Evolutionary conservation across 2,888 invertebrate genomes (phyloP).

Genomic region (Acronicta alni): DNA sequence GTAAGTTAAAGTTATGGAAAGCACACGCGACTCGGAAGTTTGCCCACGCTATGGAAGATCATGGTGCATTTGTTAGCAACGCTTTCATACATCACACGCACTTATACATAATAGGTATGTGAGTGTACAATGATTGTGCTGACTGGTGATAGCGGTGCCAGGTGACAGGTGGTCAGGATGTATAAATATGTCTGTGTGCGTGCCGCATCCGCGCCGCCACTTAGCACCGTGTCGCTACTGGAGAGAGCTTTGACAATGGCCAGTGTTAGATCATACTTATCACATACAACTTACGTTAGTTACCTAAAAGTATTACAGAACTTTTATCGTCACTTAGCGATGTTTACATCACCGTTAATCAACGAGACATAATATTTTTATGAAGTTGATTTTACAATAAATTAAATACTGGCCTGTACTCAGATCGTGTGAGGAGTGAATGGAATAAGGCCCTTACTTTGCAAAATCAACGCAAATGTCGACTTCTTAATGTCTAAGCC

Average conservation of each 20-base stretch:
- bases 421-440: constrained; percentile 10
- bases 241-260: constrained; percentile 58
- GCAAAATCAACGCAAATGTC: constrained; percentile 11
- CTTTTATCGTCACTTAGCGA: constrained; percentile 46
- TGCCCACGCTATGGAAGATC: constrained; percentile 1
- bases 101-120: constrained; percentile 5
- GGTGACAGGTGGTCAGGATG: constrained; percentile 14
- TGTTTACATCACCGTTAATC: constrained; percentile 41
- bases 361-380: constrained; percentile 17
- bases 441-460: too few species aligned
- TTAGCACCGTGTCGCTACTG: constrained; percentile 46
- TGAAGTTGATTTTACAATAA: constrained; percentile 2
- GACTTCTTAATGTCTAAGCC: constrained; percentile 33
- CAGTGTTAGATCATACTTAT: constrained; percentile 52
- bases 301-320: constrained; percentile 47
- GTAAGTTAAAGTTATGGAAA: constrained; percentile 4
- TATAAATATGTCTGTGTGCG: constrained; percentile 1
- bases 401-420: constrained; percentile 3
- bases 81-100: constrained; percentile 47
- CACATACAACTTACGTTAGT: constrained; percentile 26
- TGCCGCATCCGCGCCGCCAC: constrained; percentile 28
- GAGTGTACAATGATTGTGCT: constrained; percentile 7
- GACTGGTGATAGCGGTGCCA: constrained; percentile 15
- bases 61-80: constrained; percentile 31
- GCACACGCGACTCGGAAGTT: constrained; percentile 14